Evolutionary conservation across 2,797 vertebrate genomes (phyloP).

Genomic region (Ceyx erithaca): DNA sequence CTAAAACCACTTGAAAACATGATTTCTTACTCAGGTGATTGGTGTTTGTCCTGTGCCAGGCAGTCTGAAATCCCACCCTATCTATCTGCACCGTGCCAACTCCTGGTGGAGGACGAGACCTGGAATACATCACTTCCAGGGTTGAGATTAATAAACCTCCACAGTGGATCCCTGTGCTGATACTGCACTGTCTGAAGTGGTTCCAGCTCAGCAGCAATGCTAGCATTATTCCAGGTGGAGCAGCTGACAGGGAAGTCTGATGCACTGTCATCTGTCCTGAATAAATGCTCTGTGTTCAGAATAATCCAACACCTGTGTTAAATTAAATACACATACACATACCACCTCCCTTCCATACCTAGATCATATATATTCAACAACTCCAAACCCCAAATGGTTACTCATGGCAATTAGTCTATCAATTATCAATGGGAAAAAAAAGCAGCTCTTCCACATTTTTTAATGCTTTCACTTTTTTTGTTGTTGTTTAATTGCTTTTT

Average conservation of each 20-base stretch:
- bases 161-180: not conserved
- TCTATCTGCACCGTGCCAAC: not conserved
- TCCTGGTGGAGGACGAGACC: not conserved
- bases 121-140: not conserved
- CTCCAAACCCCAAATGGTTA: not conserved
- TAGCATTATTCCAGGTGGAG: not conserved
- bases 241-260: not conserved
- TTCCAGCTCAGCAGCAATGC: not conserved
- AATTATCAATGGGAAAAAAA: not conserved
- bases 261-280: not conserved
- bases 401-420: not conserved
- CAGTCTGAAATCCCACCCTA: not conserved
- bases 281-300: not conserved
- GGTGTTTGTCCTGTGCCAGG: not conserved
- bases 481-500: constrained; percentile 31
- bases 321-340: not conserved
- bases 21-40: not conserved
- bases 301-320: not conserved
- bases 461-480: not conserved
- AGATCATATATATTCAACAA: not conserved
- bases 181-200: not conserved
- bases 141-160: not conserved
- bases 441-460: not conserved
- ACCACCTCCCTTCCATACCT: not conserved
- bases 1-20: not conserved